phyloP scores from a whole-genome alignment of 1,140 invertebrate genomes.

The Panagrolaimus sp. region DNA sequence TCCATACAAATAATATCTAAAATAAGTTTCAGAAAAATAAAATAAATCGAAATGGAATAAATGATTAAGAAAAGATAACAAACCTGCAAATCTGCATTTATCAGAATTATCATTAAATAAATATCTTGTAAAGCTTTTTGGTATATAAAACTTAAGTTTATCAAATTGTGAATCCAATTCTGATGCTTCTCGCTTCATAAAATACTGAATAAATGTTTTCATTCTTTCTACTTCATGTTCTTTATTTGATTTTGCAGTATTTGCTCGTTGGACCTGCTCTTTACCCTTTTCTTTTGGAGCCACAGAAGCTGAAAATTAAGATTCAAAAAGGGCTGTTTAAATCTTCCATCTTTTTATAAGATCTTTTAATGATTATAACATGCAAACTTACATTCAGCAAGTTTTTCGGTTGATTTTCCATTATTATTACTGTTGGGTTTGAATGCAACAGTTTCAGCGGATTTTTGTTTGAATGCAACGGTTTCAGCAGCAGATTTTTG shows the following conservation, averaged over 20 bases:
- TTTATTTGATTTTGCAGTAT: neutral
- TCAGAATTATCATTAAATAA: constrained; percentile 12
- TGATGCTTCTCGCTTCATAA: neutral
- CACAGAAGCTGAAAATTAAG: neutral
- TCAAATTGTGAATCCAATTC: constrained; percentile 11
- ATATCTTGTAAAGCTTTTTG: constrained; percentile 5
- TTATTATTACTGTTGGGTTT: too few species aligned
- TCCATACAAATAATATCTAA: constrained; percentile 16
- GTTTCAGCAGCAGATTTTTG: too few species aligned
- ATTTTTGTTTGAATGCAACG: too few species aligned
- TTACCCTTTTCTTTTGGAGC: neutral
- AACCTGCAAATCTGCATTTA: neutral
- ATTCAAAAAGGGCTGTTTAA: too few species aligned
- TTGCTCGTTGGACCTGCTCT: neutral
- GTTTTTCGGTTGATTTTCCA: constrained; percentile 1
- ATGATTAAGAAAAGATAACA: too few species aligned
- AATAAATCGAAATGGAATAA: too few species aligned
- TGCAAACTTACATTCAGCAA: constrained; percentile 12
- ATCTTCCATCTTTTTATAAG: neutral
- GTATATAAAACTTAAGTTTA: neutral
- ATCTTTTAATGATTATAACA: neutral
- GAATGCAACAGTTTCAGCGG: too few species aligned
- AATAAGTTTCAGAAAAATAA: too few species aligned
- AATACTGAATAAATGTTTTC: neutral
- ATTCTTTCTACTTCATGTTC: constrained; percentile 4